phyloP scores from a whole-genome alignment of 2,797 vertebrate species.

The Smutsia gigantea region DNA sequence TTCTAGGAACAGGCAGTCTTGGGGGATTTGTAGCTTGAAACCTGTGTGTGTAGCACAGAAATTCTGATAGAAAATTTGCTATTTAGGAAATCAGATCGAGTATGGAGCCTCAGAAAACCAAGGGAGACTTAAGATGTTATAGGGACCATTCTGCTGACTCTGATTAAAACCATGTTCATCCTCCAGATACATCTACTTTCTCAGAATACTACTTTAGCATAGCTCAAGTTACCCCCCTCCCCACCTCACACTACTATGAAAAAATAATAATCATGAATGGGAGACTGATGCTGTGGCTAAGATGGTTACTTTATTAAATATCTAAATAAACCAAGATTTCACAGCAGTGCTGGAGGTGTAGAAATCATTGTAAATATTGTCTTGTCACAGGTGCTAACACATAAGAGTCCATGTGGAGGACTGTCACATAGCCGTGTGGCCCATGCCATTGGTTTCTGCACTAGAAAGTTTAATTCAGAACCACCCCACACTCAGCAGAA shows the following conservation, averaged over 20 bases:
- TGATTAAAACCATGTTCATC: not conserved
- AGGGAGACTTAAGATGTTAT: too few species aligned
- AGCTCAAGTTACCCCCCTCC: not conserved
- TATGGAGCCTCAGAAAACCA: not conserved
- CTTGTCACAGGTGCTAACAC: not conserved
- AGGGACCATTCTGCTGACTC: fast-evolving
- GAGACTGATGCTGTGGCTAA: not conserved
- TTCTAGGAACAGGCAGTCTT: not conserved
- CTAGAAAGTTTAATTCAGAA: fast-evolving
- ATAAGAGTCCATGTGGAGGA: not conserved
- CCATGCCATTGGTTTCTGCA: fast-evolving
- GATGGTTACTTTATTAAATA: not conserved
- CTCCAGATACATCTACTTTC: not conserved
- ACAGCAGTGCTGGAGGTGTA: fast-evolving
- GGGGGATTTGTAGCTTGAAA: not conserved
- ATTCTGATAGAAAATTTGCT: fast-evolving
- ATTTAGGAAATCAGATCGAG: not conserved
- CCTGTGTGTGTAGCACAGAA: fast-evolving
- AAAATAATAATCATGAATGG: not conserved
- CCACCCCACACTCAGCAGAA: not conserved
- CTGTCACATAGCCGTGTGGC: not conserved
- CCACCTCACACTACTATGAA: fast-evolving
- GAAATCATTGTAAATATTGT: not conserved
- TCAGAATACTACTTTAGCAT: too few species aligned
- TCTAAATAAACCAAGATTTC: not conserved